These are phyloP conservation scores for Drosophila heteroneura DNA, from an alignment of 2,888 invertebrate genomes.

Conservation along the genomic window DNA sequence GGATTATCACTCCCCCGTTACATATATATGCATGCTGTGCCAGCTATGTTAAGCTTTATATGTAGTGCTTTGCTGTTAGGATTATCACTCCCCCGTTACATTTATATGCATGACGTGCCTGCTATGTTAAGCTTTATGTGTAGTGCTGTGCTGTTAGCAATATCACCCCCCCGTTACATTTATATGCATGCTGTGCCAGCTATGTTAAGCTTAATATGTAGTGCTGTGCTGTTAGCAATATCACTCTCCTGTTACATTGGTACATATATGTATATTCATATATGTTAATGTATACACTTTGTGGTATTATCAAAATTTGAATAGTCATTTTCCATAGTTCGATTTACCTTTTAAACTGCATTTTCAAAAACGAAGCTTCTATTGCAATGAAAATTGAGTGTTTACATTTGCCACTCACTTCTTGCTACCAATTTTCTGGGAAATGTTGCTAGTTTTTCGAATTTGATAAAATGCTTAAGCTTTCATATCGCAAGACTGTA, in stretches of 20 bases:
- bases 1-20: background rate
- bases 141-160: background rate
- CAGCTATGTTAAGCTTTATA: background rate
- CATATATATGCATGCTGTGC: background rate
- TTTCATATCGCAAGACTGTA: too few species aligned
- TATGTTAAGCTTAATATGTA: background rate
- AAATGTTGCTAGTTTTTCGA: too few species aligned
- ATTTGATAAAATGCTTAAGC: too few species aligned
- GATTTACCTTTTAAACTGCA: background rate
- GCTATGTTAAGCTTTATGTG: background rate
- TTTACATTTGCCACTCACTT: background rate
- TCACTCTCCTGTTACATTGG: background rate
- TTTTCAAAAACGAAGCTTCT: background rate
- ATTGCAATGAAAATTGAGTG: background rate
- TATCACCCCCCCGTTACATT: background rate
- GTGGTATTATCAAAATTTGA: background rate
- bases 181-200: background rate
- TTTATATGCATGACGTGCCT: background rate
- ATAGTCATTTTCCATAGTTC: background rate
- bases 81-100: background rate
- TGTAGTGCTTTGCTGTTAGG: background rate
- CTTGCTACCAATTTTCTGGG: background rate
- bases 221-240: background rate
- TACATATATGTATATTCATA: background rate
- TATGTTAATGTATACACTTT: background rate